phyloP scores from a whole-genome alignment of 1,140 invertebrate species.

The Brachionus manjavacas region DNA sequence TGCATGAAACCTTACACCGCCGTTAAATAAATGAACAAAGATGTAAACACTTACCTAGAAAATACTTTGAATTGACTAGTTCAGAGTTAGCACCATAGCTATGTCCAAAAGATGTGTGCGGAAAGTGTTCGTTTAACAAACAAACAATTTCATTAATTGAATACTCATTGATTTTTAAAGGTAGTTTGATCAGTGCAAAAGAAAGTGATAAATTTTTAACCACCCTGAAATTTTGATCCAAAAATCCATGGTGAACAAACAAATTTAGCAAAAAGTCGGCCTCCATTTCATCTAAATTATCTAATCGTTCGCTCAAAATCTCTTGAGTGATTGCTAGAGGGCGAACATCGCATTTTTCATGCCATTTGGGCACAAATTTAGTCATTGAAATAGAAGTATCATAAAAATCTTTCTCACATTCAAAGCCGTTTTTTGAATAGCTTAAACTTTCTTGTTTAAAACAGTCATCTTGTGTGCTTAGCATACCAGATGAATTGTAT shows the following conservation, averaged over 20 bases:
- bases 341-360: background rate
- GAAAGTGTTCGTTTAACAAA: background rate
- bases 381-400: background rate
- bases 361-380: background rate
- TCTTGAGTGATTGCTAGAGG: background rate
- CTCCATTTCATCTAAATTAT: background rate
- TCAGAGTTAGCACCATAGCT: background rate
- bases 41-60: background rate
- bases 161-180: background rate
- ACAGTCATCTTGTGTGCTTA: background rate
- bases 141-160: background rate
- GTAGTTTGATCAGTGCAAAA: background rate
- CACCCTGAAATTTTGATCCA: background rate
- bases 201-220: background rate
- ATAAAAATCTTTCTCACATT: background rate
- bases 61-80: slow-evolving; percentile 2
- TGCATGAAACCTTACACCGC: too few species aligned
- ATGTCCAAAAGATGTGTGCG: background rate
- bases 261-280: background rate
- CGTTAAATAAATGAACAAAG: background rate
- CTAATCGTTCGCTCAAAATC: background rate
- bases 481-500: background rate
- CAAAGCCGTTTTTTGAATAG: background rate
- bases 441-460: background rate
- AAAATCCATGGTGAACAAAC: background rate